These are phyloP conservation scores for Choristoneura rosaceana DNA, from an alignment of 2,888 invertebrate genomes.

Conservation along the genomic window DNA sequence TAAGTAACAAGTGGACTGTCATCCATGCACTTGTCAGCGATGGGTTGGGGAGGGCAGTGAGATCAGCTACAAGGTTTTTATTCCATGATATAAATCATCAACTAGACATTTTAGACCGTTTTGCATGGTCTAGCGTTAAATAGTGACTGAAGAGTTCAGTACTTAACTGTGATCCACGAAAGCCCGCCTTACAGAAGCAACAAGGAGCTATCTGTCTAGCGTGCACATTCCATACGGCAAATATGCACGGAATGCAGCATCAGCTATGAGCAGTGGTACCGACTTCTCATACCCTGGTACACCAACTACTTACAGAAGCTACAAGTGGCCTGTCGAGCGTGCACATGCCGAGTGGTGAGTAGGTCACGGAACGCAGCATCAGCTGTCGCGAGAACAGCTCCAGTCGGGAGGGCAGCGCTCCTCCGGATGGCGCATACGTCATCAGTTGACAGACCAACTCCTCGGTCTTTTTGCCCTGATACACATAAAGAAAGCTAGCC, in stretches of 20 bases:
- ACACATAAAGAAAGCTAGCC: background rate
- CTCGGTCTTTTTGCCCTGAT: slow-evolving; percentile 75
- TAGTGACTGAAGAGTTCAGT: no score
- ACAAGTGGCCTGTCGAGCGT: slow-evolving; percentile 83
- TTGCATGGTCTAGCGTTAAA: no score
- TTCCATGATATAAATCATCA: no score
- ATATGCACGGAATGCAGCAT: background rate
- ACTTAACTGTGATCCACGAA: no score
- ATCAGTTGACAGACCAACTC: slow-evolving; percentile 72
- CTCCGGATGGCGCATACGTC: slow-evolving; percentile 76
- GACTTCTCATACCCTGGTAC: background rate
- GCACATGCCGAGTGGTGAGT: slow-evolving; percentile 86
- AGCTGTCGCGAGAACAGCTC: slow-evolving; percentile 86
- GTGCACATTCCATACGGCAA: no score
- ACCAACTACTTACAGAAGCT: slow-evolving; percentile 77
- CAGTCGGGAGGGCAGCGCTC: slow-evolving; percentile 76
- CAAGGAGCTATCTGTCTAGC: no score
- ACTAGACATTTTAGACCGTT: no score
- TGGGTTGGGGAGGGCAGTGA: no score
- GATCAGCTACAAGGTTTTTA: no score
- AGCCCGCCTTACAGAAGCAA: no score
- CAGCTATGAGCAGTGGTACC: background rate
- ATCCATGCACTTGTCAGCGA: no score
- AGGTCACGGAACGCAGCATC: slow-evolving; percentile 82
- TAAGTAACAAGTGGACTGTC: no score